phyloP scores from a whole-genome alignment of 2,113 vertebrate species.

The Macroglossus sobrinus region DNA sequence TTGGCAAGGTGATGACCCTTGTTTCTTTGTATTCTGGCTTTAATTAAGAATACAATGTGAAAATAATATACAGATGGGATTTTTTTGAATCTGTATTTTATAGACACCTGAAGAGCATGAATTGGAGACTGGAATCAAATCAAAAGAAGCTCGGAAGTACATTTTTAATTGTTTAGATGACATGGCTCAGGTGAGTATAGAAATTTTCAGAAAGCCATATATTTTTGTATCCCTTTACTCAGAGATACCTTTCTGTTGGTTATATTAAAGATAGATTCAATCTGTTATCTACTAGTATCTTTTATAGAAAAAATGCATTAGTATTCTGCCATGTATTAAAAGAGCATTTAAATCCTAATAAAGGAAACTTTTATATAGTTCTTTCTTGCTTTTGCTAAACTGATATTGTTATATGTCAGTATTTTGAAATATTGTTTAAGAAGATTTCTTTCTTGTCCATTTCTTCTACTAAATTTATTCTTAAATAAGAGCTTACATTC shows the following conservation, averaged over 20 bases:
- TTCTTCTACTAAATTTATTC: conserved; percentile 37
- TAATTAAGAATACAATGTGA: neutral
- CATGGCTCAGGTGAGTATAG: conserved; percentile 93
- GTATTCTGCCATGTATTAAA: conserved; percentile 6
- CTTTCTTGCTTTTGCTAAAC: neutral
- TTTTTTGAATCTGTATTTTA: conserved; percentile 28
- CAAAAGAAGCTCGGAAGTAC: conserved; percentile 98
- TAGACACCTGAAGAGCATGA: conserved; percentile 97
- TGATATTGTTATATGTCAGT: neutral
- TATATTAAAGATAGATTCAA: neutral
- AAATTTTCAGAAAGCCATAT: neutral
- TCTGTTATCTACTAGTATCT: neutral
- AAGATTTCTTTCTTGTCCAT: neutral
- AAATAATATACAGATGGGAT: conserved; percentile 27
- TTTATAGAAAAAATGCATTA: neutral
- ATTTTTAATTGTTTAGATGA: conserved; percentile 99
- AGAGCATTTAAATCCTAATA: conserved; percentile 12
- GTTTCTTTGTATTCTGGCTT: conserved; percentile 49
- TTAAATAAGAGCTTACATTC: neutral
- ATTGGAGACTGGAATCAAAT: conserved; percentile 97
- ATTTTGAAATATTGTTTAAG: conserved; percentile 47
- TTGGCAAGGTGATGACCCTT: neutral
- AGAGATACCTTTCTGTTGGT: neutral
- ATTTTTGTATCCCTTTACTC: neutral
- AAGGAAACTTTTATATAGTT: neutral